A percentile compares a stretch with the other conserved stretches of the same genome.
These are phyloP conservation scores for Pyrgilauda ruficollis DNA, from an alignment of 2,113 vertebrate species.

Conservation along the genomic window DNA sequence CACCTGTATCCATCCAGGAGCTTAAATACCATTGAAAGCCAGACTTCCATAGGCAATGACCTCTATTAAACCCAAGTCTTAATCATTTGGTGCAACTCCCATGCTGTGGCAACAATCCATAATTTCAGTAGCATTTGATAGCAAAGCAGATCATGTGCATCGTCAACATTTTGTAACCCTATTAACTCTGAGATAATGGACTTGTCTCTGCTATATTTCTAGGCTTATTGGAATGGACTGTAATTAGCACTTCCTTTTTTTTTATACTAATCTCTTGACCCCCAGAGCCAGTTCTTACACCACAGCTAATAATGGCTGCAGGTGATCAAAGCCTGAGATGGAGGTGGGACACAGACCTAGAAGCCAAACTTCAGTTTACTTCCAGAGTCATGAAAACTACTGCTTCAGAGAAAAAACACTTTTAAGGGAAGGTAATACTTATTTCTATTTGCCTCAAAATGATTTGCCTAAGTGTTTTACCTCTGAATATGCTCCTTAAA, in stretches of 20 bases:
- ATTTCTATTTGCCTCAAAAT: slow-evolving; percentile 48
- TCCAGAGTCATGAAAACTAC: not conserved
- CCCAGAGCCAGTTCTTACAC: not conserved
- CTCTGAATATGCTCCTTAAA: slow-evolving; percentile 21
- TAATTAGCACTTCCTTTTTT: slow-evolving; percentile 16
- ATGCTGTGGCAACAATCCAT: not conserved
- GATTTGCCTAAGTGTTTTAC: slow-evolving; percentile 28
- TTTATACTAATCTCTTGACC: not conserved
- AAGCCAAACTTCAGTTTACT: slow-evolving; percentile 63
- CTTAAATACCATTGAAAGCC: not conserved
- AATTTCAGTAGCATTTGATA: not conserved
- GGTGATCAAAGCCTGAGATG: slow-evolving; percentile 13
- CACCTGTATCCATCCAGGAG: not conserved
- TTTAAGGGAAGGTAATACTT: slow-evolving; percentile 35
- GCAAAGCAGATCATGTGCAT: not conserved
- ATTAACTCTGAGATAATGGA: not conserved
- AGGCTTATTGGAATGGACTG: not conserved
- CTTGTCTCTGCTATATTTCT: not conserved
- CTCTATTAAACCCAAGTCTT: not conserved
- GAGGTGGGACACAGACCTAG: slow-evolving; percentile 23
- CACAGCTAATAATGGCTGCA: slow-evolving; percentile 3
- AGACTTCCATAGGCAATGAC: not conserved
- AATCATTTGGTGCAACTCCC: not conserved
- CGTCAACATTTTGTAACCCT: not conserved
- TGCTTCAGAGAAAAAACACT: not conserved